Conservation (phyloP, 2,113 vertebrate species). For the Halichoerus grypus region DNA sequence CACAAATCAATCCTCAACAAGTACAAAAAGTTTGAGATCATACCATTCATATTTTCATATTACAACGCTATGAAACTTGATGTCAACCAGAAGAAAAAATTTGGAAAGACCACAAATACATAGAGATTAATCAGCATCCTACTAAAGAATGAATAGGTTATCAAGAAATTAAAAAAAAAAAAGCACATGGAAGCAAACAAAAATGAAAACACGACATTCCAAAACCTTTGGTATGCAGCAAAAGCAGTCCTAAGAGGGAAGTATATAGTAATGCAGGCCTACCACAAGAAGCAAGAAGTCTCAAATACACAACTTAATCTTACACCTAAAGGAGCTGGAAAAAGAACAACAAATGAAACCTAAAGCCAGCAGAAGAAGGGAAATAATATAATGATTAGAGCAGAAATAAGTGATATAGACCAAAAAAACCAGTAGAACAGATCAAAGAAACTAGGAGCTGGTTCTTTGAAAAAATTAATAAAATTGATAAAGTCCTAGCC, state of each 20-base stretch:
- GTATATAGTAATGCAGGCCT: neutral
- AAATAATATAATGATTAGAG: neutral
- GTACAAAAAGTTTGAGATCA: neutral
- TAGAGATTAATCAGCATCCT: neutral
- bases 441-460: neutral
- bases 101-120: neutral
- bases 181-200: neutral
- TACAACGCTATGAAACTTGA: neutral
- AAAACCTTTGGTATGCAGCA: neutral
- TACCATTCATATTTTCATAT: neutral
- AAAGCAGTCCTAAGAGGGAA: neutral
- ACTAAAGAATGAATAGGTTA: neutral
- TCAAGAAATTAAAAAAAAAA: neutral
- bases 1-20: neutral
- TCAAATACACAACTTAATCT: neutral
- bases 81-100: neutral
- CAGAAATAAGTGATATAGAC: neutral
- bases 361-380: neutral
- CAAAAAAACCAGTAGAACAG: neutral
- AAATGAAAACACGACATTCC: neutral
- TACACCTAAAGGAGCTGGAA: neutral
- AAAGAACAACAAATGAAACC: neutral
- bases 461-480: neutral
- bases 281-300: neutral
- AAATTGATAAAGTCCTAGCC: neutral